Evolutionary conservation across 2,113 vertebrate genomes (phyloP), one percentile per base, ranked within the genome.

Genomic region (Pedionomus torquatus): DNA sequence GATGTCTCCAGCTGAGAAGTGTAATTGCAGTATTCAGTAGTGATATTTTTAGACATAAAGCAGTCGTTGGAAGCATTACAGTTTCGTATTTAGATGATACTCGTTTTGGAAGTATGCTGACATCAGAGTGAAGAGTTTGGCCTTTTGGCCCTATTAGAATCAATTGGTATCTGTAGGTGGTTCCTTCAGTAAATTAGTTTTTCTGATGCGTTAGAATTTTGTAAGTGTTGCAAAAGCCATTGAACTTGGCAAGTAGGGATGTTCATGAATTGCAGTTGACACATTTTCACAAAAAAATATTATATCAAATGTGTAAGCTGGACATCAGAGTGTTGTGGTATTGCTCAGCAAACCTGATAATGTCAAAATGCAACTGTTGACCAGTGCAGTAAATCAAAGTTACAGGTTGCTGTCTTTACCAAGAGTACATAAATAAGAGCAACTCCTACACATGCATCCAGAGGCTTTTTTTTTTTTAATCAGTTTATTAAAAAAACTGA

Each of bases 1-100:
- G 83, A 86, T 86, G 35, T 97, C 89, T 92, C 96, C 95, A 90
- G 64, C 83, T 78, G 94, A 96, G 95, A 93, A 68, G 83, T 58
- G 31, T 94, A 94, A 95, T 95, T 96, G 95, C 94, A 89, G 93
- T 91, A 81, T 79, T 96, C 89, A 80, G 43, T 54, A 57, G 25
- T 69, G 80, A 37, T 97, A 96, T 97, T 97, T 98, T 96, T 97
- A 96, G 96, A 60, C 75, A 43, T 39, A 68, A 86, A 93, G 61
- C 76, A 90, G 90, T 90, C 68, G 54, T 65, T 89, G 77, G 80
- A 94, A 96, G 79, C 89, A 80, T 86, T 93, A 76, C 70, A 37
- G 51, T 82, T 95, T 72, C 35, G 7, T 64, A 82, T 91, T 90
- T 87, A 90, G 69, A 63, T 81, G 49, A 39, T 63, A 70, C 5